A percentile compares a stretch with the other conserved stretches of the same genome.
Evolutionary conservation across 37 sponge, comb jelly and placozoan species (phyloP).

Genomic region (Axinella damicornis): DNA sequence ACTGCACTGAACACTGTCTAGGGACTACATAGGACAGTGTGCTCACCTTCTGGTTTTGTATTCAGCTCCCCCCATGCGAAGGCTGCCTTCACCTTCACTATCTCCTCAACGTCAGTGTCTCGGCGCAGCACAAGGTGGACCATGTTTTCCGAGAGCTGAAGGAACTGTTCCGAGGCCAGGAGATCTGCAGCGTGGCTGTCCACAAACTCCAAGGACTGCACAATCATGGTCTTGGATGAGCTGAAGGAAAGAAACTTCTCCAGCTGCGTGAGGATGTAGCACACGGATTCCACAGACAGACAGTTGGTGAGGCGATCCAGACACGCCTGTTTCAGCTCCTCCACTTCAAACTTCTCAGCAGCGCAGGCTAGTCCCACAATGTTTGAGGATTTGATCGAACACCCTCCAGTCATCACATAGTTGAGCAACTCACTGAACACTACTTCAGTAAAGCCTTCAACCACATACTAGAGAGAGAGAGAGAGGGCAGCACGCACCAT

Average conservation of each 20-base stretch:
- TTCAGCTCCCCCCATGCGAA: conserved; percentile 91
- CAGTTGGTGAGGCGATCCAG: conserved; percentile 68
- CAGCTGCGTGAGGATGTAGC: conserved; percentile 71
- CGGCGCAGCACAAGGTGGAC: conserved; percentile 69
- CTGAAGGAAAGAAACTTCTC: conserved; percentile 79
- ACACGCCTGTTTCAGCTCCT: conserved; percentile 88
- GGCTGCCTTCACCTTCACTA: conserved; percentile 90
- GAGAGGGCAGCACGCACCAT: no score
- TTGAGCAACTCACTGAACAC: conserved; percentile 77
- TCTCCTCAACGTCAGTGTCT: conserved; percentile 66
- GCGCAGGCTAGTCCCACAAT: conserved; percentile 85
- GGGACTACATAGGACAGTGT: no score
- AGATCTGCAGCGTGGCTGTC: conserved; percentile 78
- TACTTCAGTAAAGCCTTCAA: conserved; percentile 48
- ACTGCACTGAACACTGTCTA: no score
- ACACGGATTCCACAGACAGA: conserved; percentile 60
- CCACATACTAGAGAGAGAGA: conserved; percentile 41
- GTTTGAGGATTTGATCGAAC: conserved; percentile 67
- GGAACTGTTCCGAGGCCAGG: conserved; percentile 59
- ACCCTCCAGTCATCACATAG: conserved; percentile 85
- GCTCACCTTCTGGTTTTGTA: conserved; percentile 40
- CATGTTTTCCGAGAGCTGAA: conserved; percentile 80
- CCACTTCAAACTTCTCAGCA: conserved; percentile 85
- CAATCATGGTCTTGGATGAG: conserved; percentile 80
- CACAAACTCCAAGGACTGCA: conserved; percentile 77